A percentile compares a stretch with the other conserved stretches of the same genome.
Conservation (phyloP, 2,113 vertebrate genomes). For the Spizaetus ornatus region DNA sequence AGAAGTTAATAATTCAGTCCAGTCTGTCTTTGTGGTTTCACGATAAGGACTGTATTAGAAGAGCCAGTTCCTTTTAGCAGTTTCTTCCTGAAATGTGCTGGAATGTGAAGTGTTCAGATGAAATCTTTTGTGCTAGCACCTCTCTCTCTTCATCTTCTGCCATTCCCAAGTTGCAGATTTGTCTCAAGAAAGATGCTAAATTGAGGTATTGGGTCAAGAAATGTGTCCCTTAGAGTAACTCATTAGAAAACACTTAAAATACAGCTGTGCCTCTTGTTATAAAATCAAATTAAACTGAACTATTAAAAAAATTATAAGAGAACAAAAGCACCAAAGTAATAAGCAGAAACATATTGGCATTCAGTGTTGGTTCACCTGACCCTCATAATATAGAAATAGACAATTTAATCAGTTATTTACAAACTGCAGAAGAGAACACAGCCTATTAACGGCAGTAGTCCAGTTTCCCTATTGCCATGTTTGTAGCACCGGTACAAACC, state of each 20-base stretch:
- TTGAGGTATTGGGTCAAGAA: slow-evolving; percentile 70
- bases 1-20: slow-evolving; percentile 49
- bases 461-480: not conserved
- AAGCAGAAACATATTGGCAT: not conserved
- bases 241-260: slow-evolving; percentile 61
- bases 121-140: slow-evolving; percentile 64
- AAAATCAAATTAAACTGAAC: slow-evolving; percentile 46
- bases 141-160: slow-evolving; percentile 59
- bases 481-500: not conserved
- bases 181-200: slow-evolving; percentile 58
- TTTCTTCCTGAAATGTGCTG: slow-evolving; percentile 70
- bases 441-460: not conserved
- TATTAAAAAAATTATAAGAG: not conserved
- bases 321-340: slow-evolving; percentile 34
- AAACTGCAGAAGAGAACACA: not conserved
- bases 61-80: slow-evolving; percentile 69
- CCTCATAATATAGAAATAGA: slow-evolving; percentile 7
- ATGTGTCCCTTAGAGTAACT: slow-evolving; percentile 53
- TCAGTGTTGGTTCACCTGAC: slow-evolving; percentile 33
- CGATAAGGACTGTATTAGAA: slow-evolving; percentile 66
- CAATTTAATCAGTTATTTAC: slow-evolving; percentile 9
- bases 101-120: slow-evolving; percentile 66
- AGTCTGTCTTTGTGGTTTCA: slow-evolving; percentile 66
- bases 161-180: slow-evolving; percentile 64
- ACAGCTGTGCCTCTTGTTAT: slow-evolving; percentile 29